Conservation (phyloP, 2,888 invertebrate genomes). For the Octodonta nipae region DNA sequence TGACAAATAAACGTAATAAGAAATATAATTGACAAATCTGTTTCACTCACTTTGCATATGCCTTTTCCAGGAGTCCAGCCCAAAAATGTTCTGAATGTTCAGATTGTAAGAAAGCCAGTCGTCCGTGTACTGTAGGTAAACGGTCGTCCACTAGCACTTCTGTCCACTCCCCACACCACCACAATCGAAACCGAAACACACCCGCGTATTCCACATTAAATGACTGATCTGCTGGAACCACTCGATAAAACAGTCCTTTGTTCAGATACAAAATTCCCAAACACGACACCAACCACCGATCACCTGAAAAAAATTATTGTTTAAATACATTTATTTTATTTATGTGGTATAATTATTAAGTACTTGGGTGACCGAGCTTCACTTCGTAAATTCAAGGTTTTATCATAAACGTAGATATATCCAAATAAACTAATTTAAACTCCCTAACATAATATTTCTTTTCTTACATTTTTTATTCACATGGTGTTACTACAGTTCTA, state of each 20-base stretch:
- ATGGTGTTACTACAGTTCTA: too few relatives aligned
- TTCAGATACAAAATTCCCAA: conserved; percentile 71
- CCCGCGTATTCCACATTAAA: conserved; percentile 61
- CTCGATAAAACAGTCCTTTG: conserved; percentile 79
- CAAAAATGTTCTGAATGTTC: conserved; percentile 71
- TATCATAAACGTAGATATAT: too few relatives aligned
- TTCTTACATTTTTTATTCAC: too few relatives aligned
- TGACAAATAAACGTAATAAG: too few relatives aligned
- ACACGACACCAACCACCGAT: conserved; percentile 82
- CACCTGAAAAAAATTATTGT: conserved; percentile 49
- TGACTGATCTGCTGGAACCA: conserved; percentile 81
- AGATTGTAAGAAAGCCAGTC: conserved; percentile 74
- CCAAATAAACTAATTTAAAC: too few relatives aligned
- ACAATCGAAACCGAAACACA: conserved; percentile 75
- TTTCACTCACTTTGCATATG: conserved; percentile 72
- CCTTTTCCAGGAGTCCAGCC: conserved; percentile 82
- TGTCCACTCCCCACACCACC: conserved; percentile 91
- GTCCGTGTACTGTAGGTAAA: conserved; percentile 74
- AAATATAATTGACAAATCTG: not conserved
- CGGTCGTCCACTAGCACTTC: conserved; percentile 82
- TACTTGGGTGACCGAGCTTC: too few relatives aligned
- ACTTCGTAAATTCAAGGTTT: too few relatives aligned
- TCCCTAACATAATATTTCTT: too few relatives aligned
- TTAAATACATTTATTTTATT: too few relatives aligned
- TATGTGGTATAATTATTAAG: too few relatives aligned